A percentile compares a stretch with the other conserved stretches of the same genome.
Evolutionary conservation across 2,888 invertebrate genomes (phyloP).

Genomic region (Standfussiana lucernea): DNA sequence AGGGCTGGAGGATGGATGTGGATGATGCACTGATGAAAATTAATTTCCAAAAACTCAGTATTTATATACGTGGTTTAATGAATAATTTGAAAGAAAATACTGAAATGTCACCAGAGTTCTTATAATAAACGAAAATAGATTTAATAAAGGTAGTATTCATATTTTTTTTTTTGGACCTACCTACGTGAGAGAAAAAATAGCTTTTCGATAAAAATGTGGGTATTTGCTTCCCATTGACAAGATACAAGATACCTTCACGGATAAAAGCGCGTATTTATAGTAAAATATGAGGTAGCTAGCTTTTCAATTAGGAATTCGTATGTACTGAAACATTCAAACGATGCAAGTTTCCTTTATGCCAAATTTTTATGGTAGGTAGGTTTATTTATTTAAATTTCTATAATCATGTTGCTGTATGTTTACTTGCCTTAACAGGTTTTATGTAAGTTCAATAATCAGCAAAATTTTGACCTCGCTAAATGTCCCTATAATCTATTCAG

Average conservation of each 20-base stretch:
- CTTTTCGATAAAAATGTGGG: background rate
- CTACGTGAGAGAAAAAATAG: background rate
- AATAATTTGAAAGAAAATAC: background rate
- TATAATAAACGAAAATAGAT: background rate
- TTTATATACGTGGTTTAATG: too few relatives aligned
- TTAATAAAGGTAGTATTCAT: background rate
- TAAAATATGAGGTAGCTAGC: background rate
- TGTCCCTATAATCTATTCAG: conserved; percentile 20
- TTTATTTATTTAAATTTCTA: background rate
- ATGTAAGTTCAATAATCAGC: background rate
- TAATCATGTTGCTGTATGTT: background rate
- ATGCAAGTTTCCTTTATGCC: background rate
- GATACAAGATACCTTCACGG: background rate
- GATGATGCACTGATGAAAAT: too few relatives aligned
- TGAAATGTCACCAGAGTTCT: background rate
- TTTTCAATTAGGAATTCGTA: background rate
- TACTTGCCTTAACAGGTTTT: too few relatives aligned
- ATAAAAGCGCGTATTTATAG: too few relatives aligned
- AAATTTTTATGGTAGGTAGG: too few relatives aligned
- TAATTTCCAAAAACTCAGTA: background rate
- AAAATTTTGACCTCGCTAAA: conserved; percentile 2
- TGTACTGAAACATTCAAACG: background rate
- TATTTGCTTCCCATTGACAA: background rate
- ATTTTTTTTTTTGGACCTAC: background rate
- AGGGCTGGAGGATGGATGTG: too few relatives aligned